Conservation (phyloP, 2,797 vertebrate species). For the Salmo trutta region DNA sequence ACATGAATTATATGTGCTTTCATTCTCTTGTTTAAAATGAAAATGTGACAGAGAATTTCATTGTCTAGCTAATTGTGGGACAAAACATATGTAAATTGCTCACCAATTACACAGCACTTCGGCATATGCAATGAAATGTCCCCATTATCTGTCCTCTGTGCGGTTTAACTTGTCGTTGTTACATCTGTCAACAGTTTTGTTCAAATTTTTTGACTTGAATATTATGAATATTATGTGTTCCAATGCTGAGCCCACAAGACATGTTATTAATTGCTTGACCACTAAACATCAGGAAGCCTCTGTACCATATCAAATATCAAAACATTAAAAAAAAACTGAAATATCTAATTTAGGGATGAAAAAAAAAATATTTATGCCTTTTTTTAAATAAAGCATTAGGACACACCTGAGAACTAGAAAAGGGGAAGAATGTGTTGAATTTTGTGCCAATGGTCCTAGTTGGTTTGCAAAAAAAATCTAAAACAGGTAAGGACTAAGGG, state of each 20-base stretch:
- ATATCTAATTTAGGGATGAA: background rate
- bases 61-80: constrained; percentile 42
- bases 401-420: background rate
- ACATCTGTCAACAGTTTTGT: too few species aligned
- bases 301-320: background rate
- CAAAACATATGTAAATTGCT: constrained; percentile 50
- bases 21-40: constrained; percentile 22
- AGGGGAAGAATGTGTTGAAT: background rate
- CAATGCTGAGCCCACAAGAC: background rate
- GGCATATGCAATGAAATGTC: too few species aligned
- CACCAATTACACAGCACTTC: constrained; percentile 31
- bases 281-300: background rate
- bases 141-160: too few species aligned
- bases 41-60: constrained; percentile 40
- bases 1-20: constrained; percentile 29
- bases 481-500: constrained; percentile 69
- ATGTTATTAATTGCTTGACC: background rate
- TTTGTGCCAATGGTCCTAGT: background rate
- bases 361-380: background rate
- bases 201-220: background rate
- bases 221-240: background rate
- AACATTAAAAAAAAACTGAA: background rate
- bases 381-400: background rate
- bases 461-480: constrained; percentile 4
- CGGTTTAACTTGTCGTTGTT: background rate